Conservation (phyloP, 1,140 invertebrate genomes). For the Copidosoma floridanum region DNA sequence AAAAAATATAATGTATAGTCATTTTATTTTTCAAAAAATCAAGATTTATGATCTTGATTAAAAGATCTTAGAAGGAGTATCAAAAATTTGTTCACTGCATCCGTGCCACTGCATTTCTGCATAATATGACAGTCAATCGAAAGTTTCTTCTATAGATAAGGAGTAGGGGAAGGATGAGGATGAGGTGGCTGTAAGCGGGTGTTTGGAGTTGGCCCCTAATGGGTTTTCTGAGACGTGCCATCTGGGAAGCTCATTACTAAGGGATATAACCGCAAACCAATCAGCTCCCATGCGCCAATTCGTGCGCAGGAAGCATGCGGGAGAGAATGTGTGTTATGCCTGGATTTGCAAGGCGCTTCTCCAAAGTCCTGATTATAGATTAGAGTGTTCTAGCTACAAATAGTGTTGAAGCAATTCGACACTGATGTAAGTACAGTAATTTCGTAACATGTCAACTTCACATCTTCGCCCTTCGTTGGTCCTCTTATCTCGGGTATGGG, state of each 20-base stretch:
- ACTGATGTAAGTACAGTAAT: not conserved
- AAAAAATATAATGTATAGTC: too few relatives aligned
- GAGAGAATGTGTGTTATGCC: too few relatives aligned
- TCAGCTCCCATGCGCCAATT: conserved; percentile 43
- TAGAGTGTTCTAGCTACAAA: conserved; percentile 8
- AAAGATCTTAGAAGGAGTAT: too few relatives aligned
- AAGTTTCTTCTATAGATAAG: too few relatives aligned
- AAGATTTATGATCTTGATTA: too few relatives aligned
- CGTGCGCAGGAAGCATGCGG: conserved; percentile 32
- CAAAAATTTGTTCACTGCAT: too few relatives aligned
- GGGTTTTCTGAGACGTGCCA: conserved; percentile 54
- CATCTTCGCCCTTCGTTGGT: not conserved
- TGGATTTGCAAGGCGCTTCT: not conserved
- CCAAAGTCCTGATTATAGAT: conserved; percentile 41
- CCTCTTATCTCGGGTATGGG: too few relatives aligned
- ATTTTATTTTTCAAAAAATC: too few relatives aligned
- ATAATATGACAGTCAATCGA: too few relatives aligned
- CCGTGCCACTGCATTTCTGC: too few relatives aligned
- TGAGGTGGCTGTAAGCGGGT: conserved; percentile 15
- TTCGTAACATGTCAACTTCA: conserved; percentile 15
- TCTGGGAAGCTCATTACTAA: conserved; percentile 55
- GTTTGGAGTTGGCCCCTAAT: conserved; percentile 49
- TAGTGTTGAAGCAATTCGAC: not conserved
- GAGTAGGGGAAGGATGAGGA: too few relatives aligned
- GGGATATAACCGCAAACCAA: conserved; percentile 56